phyloP scores from a whole-genome alignment of 2,888 invertebrate genomes.

The Eupelmus urozonus region DNA sequence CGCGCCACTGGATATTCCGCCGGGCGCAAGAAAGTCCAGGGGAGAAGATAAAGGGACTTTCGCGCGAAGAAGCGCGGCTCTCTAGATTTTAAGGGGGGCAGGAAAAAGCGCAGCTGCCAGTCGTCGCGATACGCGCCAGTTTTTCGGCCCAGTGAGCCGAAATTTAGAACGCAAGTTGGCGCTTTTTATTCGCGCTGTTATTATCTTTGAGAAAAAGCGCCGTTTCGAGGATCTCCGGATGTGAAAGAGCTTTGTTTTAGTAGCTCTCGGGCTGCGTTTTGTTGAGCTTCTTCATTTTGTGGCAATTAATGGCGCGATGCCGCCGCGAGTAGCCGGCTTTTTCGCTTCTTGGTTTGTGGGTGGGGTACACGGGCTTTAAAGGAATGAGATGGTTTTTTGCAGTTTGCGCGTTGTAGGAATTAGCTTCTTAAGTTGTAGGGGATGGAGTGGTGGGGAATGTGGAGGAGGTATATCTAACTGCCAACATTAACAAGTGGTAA shows the following conservation, averaged over 20 bases:
- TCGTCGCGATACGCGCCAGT: constrained; percentile 10
- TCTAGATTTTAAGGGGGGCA: too few species aligned
- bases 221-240: background rate
- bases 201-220: constrained; percentile 14
- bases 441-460: too few species aligned
- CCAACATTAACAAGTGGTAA: too few species aligned
- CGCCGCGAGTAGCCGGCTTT: too few species aligned
- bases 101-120: background rate
- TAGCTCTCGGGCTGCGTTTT: background rate
- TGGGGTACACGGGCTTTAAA: too few species aligned
- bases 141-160: constrained; percentile 34
- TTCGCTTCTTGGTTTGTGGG: too few species aligned
- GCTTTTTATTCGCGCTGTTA: constrained; percentile 41
- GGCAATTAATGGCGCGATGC: too few species aligned
- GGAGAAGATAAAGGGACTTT: too few species aligned
- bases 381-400: too few species aligned
- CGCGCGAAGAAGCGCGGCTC: background rate
- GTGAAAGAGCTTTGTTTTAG: constrained; percentile 4
- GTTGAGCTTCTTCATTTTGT: constrained; percentile 37
- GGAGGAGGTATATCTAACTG: too few species aligned
- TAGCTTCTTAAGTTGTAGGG: background rate
- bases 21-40: background rate
- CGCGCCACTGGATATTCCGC: constrained; percentile 21
- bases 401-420: background rate
- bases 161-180: constrained; percentile 21